phyloP scores from a whole-genome alignment of 2,113 vertebrate genomes.

The Oxyura jamaicensis region DNA sequence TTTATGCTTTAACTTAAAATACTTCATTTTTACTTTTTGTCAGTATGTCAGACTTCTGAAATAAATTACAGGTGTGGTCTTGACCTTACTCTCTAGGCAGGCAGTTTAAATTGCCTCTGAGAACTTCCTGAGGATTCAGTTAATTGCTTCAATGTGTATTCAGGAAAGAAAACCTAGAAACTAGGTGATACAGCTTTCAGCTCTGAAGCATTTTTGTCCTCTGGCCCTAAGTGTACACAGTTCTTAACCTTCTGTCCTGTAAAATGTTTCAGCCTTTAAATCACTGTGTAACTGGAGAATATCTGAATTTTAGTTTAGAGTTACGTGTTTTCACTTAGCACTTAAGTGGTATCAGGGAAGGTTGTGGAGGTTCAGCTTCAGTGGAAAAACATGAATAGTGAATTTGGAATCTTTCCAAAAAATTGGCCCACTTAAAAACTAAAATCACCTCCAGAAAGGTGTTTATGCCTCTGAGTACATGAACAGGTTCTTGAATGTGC shows the following conservation, averaged over 20 bases:
- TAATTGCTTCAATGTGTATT: not conserved
- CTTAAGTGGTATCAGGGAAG: not conserved
- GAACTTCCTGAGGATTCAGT: not conserved
- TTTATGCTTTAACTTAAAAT: not conserved
- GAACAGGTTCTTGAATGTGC: not conserved
- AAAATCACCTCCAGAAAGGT: not conserved
- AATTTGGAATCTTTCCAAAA: not conserved
- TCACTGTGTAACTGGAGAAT: not conserved
- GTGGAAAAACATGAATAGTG: not conserved
- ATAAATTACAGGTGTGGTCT: not conserved
- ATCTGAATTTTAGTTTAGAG: not conserved
- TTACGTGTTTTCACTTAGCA: not conserved
- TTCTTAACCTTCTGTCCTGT: not conserved
- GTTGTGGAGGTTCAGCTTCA: not conserved
- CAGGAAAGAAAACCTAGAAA: not conserved
- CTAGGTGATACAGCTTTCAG: not conserved
- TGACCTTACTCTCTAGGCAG: not conserved
- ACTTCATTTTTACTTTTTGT: not conserved
- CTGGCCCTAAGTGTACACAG: not conserved
- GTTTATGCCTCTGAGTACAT: not conserved
- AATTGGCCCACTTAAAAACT: not conserved
- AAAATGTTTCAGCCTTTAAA: not conserved
- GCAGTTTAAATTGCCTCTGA: not conserved
- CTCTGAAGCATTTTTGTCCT: not conserved
- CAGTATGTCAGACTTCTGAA: not conserved